A percentile compares a stretch with the other conserved stretches of the same genome.
phyloP scores from a whole-genome alignment of 2,797 vertebrate genomes.

The Peromyscus aztecus region DNA sequence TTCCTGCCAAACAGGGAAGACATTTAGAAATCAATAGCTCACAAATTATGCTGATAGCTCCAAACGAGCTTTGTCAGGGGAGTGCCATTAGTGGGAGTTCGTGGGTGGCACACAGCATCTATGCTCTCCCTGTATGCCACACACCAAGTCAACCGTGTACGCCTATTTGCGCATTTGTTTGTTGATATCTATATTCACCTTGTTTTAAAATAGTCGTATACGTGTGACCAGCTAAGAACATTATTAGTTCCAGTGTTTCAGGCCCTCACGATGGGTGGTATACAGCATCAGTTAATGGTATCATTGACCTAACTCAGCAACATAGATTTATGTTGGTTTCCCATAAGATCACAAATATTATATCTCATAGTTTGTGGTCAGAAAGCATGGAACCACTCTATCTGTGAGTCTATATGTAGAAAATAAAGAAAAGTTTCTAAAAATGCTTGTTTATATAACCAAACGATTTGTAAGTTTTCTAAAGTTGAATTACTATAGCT shows the following conservation, averaged over 20 bases:
- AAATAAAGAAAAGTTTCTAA: constrained; percentile 3
- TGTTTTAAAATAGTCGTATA: constrained; percentile 57
- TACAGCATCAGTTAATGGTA: neutral
- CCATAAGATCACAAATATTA: constrained; percentile 15
- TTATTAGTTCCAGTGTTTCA: neutral
- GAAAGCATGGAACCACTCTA: neutral
- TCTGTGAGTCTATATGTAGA: neutral
- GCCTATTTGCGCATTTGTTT: constrained; percentile 28
- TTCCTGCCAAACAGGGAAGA: constrained; percentile 43
- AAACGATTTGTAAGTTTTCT: constrained; percentile 43
- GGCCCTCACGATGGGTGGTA: neutral
- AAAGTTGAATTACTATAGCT: constrained; percentile 22
- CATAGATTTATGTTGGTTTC: constrained; percentile 39
- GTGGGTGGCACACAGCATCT: neutral
- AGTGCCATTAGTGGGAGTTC: constrained; percentile 33
- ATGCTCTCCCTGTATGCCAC: neutral
- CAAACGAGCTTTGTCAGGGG: constrained; percentile 56
- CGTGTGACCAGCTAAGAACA: neutral
- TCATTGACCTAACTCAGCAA: neutral
- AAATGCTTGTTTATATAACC: neutral
- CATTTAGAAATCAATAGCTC: constrained; percentile 76
- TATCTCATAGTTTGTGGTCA: neutral
- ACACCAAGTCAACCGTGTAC: neutral
- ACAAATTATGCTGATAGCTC: constrained; percentile 60
- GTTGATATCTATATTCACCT: constrained; percentile 17